These are phyloP conservation scores for Cyanoliseus patagonus DNA, from an alignment of 2,113 vertebrate genomes.

Conservation along the genomic window DNA sequence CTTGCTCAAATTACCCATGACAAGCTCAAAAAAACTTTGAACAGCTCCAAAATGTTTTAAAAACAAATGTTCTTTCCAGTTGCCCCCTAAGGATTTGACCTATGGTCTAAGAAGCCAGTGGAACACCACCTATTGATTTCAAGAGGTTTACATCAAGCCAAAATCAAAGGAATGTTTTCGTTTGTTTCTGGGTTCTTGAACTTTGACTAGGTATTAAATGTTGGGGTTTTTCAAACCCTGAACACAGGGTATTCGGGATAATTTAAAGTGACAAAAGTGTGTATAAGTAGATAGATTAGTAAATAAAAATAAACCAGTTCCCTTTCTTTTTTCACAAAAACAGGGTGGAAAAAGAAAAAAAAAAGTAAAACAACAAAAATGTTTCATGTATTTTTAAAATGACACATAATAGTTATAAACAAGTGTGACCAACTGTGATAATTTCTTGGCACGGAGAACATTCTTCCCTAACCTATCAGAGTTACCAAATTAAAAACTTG, in stretches of 20 bases:
- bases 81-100: background rate
- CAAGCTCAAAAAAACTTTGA: background rate
- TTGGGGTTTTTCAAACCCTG: fast-evolving
- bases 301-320: background rate
- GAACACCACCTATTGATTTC: background rate
- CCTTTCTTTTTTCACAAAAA: background rate
- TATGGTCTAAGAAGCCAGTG: background rate
- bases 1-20: background rate
- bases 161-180: background rate
- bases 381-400: background rate
- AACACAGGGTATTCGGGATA: background rate
- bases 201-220: background rate
- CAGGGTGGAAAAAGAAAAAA: fast-evolving
- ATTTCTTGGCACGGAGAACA: background rate
- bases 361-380: background rate
- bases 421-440: background rate
- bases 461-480: background rate
- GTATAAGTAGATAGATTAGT: background rate
- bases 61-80: background rate
- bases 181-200: background rate
- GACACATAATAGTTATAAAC: background rate
- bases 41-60: background rate
- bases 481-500: background rate
- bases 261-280: background rate
- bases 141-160: background rate